phyloP scores from a whole-genome alignment of 92 coral and sea anemone species.

The Meandrina meandrites region DNA sequence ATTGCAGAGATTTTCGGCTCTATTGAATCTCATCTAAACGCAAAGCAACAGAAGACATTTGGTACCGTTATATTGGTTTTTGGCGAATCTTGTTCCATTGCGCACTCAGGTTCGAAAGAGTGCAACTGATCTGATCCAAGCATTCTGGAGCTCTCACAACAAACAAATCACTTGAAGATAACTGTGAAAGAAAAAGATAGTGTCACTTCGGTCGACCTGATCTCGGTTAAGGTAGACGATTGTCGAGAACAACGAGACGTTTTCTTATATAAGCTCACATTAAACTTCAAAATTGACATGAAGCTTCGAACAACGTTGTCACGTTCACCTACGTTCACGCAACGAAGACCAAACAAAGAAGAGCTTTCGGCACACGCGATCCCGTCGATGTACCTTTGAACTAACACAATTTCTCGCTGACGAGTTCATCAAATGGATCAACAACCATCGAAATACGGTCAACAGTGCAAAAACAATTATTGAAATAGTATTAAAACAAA shows the following conservation, averaged over 20 bases:
- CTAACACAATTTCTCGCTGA: background rate
- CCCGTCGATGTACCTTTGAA: too few species aligned
- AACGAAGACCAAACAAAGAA: background rate
- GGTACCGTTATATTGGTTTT: conserved; percentile 31
- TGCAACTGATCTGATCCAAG: background rate
- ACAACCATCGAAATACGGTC: too few species aligned
- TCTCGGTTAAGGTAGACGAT: background rate
- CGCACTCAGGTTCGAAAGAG: conserved; percentile 1
- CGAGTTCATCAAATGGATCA: background rate
- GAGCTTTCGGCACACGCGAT: background rate
- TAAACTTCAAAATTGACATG: background rate
- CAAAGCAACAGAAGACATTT: background rate
- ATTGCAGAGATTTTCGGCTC: too few species aligned
- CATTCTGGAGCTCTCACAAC: conserved; percentile 13
- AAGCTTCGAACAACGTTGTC: background rate
- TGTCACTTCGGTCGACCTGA: background rate
- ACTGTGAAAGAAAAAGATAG: conserved; percentile 1
- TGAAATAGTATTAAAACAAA: too few species aligned
- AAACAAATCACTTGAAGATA: background rate
- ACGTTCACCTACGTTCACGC: background rate
- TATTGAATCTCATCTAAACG: too few species aligned
- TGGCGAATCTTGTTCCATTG: conserved; percentile 8
- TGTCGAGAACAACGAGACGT: background rate
- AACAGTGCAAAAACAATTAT: background rate
- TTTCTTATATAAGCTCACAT: background rate